Evolutionary conservation across 2,113 vertebrate genomes (phyloP), one percentile per base, ranked within the genome.

Genomic region (Hypanus sabinus): DNA sequence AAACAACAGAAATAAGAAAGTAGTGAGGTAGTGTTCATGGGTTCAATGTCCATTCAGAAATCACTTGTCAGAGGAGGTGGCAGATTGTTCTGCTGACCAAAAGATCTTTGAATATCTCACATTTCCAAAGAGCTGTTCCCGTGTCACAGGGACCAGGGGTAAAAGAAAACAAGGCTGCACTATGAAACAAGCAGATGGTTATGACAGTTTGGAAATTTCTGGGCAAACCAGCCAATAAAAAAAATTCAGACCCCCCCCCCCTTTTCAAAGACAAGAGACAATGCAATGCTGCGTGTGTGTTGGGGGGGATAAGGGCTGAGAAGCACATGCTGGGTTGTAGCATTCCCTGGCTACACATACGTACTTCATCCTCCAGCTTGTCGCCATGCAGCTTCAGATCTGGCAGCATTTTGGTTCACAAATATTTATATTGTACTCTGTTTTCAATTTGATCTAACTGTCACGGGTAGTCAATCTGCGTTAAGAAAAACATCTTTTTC

Each of bases 361-460:
- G 96, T 95, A 94, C 95, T 95, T 96, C 75, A 96, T 97, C 97
- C 96, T 95, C 95, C 88, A 96, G 96, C 96, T 96, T 96, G 96
- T 96, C 96, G 38, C 95, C 95, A 95, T 96, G 97, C 96, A 97
- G 97, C 96, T 97, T 97, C 97, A 96, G 97, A 97, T 96, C 96
- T 97, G 97, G 97, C 97, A 96, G 87, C 57, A 94, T 95, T 95
- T 97, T 97, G 96, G 95, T 94, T 94, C 0, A 0, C 94, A 95
- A 94, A 94, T 94, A 94, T 96, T 95, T 94, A 95, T 96, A 95
- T 94, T 95, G 87, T 95, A 94, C 95, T 95, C 94, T 93, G 91
- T 93, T 93, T 73, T 55, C 91, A 93, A 93, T 75, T 93, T 93
- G 70, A 93, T 46, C 38, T 70, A 55, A 93, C 68, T 73, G 68